Evolutionary conservation across 2,888 invertebrate species (phyloP).

Genomic region (Disparrhopalites patrizii): DNA sequence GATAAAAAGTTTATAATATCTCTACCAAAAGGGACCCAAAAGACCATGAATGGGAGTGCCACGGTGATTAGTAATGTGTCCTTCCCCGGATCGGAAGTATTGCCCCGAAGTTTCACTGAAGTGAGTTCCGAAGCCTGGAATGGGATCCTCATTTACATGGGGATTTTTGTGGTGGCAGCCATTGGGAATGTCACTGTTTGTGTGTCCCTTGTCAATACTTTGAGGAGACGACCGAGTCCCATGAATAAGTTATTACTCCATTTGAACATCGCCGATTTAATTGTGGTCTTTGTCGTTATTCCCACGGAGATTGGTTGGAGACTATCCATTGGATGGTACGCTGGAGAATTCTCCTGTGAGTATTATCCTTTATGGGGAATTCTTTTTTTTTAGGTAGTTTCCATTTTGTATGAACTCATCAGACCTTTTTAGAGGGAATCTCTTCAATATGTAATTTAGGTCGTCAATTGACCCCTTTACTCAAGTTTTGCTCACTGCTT

Average conservation of each 20-base stretch:
- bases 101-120: slow-evolving; percentile 27
- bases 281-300: slow-evolving; percentile 15
- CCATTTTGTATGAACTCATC: no score
- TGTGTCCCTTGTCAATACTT: slow-evolving; percentile 31
- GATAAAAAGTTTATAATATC: no score
- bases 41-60: no score
- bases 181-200: slow-evolving; percentile 40
- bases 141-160: slow-evolving; percentile 31
- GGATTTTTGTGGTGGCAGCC: slow-evolving; percentile 37
- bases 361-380: no score
- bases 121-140: slow-evolving; percentile 34
- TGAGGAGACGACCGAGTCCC: slow-evolving; percentile 32
- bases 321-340: slow-evolving; percentile 21
- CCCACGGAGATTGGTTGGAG: slow-evolving; percentile 20
- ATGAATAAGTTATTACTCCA: slow-evolving; percentile 44
- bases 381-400: no score
- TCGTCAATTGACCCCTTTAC: no score
- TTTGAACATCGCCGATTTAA: slow-evolving; percentile 33
- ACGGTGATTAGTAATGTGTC: no score
- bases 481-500: no score
- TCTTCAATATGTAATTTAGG: no score
- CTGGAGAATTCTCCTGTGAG: slow-evolving; percentile 22
- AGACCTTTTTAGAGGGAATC: no score
- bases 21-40: no score
- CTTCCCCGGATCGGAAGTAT: no score